Evolutionary conservation across 2,797 vertebrate species (phyloP), one percentile per base, ranked within the genome.

Genomic region (Spondyliosoma cantharus): DNA sequence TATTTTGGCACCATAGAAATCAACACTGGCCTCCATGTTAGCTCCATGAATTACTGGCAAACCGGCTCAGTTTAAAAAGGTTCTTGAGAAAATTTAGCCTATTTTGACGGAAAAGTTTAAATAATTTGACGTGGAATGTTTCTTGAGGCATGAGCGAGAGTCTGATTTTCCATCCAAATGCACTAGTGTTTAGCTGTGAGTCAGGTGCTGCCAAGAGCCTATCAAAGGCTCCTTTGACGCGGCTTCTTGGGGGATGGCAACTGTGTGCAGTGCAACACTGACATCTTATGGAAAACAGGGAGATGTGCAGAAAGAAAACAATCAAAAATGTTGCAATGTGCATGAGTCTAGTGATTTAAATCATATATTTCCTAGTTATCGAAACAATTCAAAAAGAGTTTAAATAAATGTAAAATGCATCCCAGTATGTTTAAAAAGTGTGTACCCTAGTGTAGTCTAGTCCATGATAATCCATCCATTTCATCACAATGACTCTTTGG

Each of bases 221-320:
- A 76, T 84, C 70, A 92, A 84, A 85, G 70, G 58, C 49, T 22
- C 66, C 82, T 82, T 76, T 90, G 66, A 84, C 71, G n/a, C 43
- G 29, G 45, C 50, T 3, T 62, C 54, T 42, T 49, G 17, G 24
- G 6, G 14, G 53, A 46, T 0, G 0, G 5, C 8, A 8, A 63
- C 12, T 56, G 50, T 82, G 20, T 71, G 52, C 65, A 75, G 81
- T 77, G 46, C 86, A 88, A 94, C 83, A 80, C 86, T 90, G 93
- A 89, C 94, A 92, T 89, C 94, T 92, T 72, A 68, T 93, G 95
- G 93, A 83, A 17, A 72, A 78, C 0, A 0, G 20, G 45, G 22
- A 20, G 66, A 86, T 64, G 65, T 85, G 74, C 86, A 83, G 32
- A 9, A 48, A 7, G 2, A 37, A 49, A 68, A 20, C 16, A 7